phyloP scores from a whole-genome alignment of 2,888 invertebrate genomes.

The Carpatolechia fugitivella region DNA sequence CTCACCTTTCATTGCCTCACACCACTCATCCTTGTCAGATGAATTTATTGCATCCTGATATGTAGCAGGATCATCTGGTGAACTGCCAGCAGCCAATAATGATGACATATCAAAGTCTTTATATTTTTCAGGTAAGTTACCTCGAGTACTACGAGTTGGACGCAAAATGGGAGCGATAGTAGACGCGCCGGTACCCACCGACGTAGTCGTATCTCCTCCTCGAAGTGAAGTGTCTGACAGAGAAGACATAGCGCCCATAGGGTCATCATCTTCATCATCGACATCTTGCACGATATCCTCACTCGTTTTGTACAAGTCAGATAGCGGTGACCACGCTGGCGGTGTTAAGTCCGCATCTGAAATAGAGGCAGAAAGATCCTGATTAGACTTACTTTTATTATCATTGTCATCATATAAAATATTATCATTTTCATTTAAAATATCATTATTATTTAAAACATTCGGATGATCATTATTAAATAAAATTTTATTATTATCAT shows the following conservation, averaged over 20 bases:
- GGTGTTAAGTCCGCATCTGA: background rate
- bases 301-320: background rate
- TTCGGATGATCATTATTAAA: too few species aligned
- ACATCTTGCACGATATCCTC: background rate
- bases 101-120: background rate
- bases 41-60: background rate
- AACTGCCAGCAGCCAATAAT: background rate
- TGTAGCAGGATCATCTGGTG: background rate
- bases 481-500: too few species aligned
- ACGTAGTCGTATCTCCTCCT: background rate
- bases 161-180: too few species aligned
- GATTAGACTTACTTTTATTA: background rate
- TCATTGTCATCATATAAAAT: background rate
- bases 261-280: background rate
- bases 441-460: too few species aligned
- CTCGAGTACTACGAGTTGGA: background rate
- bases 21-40: slow-evolving; percentile 7
- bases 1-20: slow-evolving; percentile 22
- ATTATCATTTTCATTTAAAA: too few species aligned
- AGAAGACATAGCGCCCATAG: background rate
- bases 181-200: background rate
- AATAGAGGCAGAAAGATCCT: background rate
- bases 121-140: background rate
- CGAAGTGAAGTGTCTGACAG: background rate
- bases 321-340: background rate